Base-by-base conservation (phyloP, 92 coral and sea anemone species). In the Zoanthus solanderi region DNA sequence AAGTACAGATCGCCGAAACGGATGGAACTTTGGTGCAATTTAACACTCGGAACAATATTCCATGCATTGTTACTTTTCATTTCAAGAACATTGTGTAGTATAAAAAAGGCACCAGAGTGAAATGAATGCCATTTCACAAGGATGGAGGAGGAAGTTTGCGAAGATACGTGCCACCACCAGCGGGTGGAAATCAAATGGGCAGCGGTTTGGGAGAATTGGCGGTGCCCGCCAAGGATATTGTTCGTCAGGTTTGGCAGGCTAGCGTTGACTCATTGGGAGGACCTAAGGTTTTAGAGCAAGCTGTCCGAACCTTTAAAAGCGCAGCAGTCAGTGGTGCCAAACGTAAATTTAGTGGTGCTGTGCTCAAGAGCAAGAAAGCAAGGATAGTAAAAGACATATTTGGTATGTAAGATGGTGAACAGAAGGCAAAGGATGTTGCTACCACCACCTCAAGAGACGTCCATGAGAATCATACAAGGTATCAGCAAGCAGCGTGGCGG, bases 1-100 rank as follows among this genome's bases (percentile, higher is more conserved):
- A 77, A 54, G 58, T 57, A 9, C 71, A 85, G n/a, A 69, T 85
- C 44, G 6, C 83, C n/a, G 75, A 58, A 29, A 85, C 66, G 17
- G 66, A 34, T 1, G 67, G 67, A 14, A 13, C 58, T 16, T 9
- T 77, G 45, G 66, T 54, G 32, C 82, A 34, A 29, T 77, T 54
- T 16, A 48, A 79, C 9, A 52, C 60, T 1, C 72, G 14, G 83
- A 69, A 9, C 31, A 44, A 13, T 44, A 79, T 67, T 28, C 72
- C 72, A 67, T 67, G 34, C 18, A 74, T 74, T 5, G 30, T 85
- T 10, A 76, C 83, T 5, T 52, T 75, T 10, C 66, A 76, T 13
- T 85, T 85, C 52, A 85, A 75, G 65, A 67, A 28, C 42, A 30
- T 3, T 30, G 72, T 67, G 32, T 67, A 67, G 72, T 67, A 67